phyloP scores from a whole-genome alignment of 2,888 invertebrate genomes.

The Pachliopta kotzebuea region DNA sequence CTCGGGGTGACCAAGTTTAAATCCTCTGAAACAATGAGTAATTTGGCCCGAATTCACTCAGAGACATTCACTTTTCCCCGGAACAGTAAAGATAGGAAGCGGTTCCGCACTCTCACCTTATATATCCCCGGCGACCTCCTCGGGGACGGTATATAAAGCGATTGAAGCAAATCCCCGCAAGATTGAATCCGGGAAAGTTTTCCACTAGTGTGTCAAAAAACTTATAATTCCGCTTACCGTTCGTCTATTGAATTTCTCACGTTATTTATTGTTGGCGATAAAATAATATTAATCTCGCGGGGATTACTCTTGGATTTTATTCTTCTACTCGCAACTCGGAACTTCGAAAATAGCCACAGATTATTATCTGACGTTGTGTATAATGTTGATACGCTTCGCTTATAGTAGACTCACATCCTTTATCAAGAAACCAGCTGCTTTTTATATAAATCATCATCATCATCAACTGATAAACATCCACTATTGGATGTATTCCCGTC shows the following conservation, averaged over 20 bases:
- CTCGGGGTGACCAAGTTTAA: conserved; percentile 10
- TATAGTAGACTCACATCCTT: neutral
- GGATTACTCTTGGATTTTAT: conserved; percentile 75
- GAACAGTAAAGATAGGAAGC: conserved; percentile 31
- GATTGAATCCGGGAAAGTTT: conserved; percentile 74
- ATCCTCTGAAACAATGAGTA: conserved; percentile 23
- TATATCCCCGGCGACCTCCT: conserved; percentile 35
- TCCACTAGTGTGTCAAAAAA: conserved; percentile 72
- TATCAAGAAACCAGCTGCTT: too few species aligned
- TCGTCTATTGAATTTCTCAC: conserved; percentile 72
- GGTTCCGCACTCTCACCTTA: conserved; percentile 33
- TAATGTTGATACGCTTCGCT: conserved; percentile 49
- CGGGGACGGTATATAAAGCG: conserved; percentile 50
- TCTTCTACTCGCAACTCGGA: conserved; percentile 66
- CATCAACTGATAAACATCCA: too few species aligned
- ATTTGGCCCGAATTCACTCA: conserved; percentile 29
- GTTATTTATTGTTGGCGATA: conserved; percentile 79
- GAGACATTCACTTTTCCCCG: conserved; percentile 20
- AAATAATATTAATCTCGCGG: conserved; percentile 79
- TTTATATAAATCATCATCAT: too few species aligned
- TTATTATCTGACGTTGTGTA: conserved; percentile 49
- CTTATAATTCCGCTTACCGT: conserved; percentile 67
- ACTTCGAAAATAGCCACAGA: conserved; percentile 67
- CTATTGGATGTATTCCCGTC: too few species aligned
- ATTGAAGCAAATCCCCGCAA: conserved; percentile 64